Base-by-base conservation (phyloP, 2,113 vertebrate genomes). In the Patagioenas fasciata region DNA sequence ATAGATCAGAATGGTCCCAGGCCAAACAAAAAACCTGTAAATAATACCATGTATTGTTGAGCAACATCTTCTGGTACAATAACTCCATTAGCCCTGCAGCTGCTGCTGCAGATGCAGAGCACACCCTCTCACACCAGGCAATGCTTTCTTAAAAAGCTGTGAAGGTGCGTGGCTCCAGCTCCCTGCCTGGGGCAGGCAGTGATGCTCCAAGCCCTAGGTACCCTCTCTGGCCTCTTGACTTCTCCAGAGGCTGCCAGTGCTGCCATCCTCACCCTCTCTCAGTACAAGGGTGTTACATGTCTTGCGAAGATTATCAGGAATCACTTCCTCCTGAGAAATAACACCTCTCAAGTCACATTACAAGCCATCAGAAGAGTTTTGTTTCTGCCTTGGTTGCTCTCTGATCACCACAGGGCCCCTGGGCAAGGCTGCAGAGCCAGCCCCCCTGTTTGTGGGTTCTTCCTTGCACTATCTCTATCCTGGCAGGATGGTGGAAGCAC, bases 141-240 rank as follows among this genome's bases (percentile, higher is more conserved):
- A 75, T 2, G 9, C 14, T 79, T 60, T 61, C 34, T 60, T 38
- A n/a, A 81, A 89, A 56, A 89, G 48, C 73, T 79, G 60, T 67
- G 47, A 84, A 15, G 15, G 17, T 3, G 0, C 1, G 0, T 20
- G 25, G 32, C 29, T 89, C 28, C 51, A 2, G 2, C 16, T 58
- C 10, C 31, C 15, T 3, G 3, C n/a, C 36, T 47, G 15, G 19
- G 36, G 21, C 15, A 56, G 28, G 36, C 53, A 91, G 42, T 1
- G 2, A 34, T 65, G 40, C 11, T 80, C 11, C 38, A 18, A 53
- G 26, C 7, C 36, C 56, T 73, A 11, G 5, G 38, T 16, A 73
- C 31, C 36, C 6, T 44, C 54, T 67, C 25, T 13, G 21, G 5
- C 42, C 13, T 29, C 36, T 50, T 72, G 44, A 21, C 31, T 84